Evolutionary conservation across 2,888 invertebrate genomes (phyloP), one percentile per base, ranked within the genome.

Genomic region (Habrosyne pyritoides): DNA sequence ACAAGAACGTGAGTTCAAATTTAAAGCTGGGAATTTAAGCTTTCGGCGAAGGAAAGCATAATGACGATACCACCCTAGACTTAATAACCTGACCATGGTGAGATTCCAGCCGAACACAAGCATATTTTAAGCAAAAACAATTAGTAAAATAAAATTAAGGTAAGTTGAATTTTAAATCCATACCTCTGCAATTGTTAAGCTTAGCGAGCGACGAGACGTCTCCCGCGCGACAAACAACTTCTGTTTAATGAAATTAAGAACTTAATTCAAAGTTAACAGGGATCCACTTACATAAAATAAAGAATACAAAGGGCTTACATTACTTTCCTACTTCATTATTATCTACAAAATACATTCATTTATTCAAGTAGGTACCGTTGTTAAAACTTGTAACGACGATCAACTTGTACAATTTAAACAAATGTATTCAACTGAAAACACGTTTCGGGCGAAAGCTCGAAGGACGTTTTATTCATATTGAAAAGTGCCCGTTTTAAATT

Each of bases 401-500:
- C 70, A 71, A 69, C 64, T 77, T 69, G 60, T 66, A 71, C 71
- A 69, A 66, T 69, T 71, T 61, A 67, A 69, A 68, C 68, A 77
- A 70, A 70, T 70, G 61, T 73, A 73, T 73, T 79, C 71, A 48
- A 47, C 54, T 54, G 52, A 57, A 63, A 67, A 69, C 66, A 63
- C 65, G 67, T 69, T 66, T 61, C 64, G 61, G 56, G 63, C 53
- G 60, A 70, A 73, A 56, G 53, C 56, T 49, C 57, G 58, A 55
- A 60, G 55, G 52, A 54, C 64, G 67, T 66, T 58, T 59, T 69
- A 81, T 82, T 83, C 80, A 83, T 82, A 84, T 83, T 80, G 73
- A 81, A 75, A 83, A 82, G 75, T 70, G 69, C 71, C 73, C 70
- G 74, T 71, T 77, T 76, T 76, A 79, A 76, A 75, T 76, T 76